phyloP scores from a whole-genome alignment of 2,113 vertebrate genomes.

The Oncorhynchus masou region DNA sequence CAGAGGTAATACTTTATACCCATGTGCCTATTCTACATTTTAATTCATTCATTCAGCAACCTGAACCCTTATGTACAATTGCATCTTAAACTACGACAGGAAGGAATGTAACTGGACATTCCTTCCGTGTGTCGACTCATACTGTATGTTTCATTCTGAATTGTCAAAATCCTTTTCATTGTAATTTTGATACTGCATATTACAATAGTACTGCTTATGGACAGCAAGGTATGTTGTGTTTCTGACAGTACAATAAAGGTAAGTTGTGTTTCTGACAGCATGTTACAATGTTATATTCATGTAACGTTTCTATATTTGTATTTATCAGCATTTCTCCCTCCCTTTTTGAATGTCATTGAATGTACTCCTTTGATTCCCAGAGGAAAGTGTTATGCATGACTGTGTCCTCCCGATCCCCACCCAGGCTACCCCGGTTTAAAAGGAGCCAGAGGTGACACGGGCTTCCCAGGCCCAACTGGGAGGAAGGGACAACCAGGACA shows the following conservation, averaged over 20 bases:
- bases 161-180: neutral
- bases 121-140: neutral
- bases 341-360: neutral
- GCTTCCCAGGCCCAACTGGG: slow-evolving; percentile 76
- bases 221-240: no score
- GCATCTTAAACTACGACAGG: slow-evolving; percentile 32
- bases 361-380: no score
- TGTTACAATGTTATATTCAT: neutral
- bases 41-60: neutral
- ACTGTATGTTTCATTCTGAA: no score
- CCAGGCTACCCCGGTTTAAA: slow-evolving; percentile 84
- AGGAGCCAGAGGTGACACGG: slow-evolving; percentile 79
- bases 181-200: no score
- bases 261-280: neutral
- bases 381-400: no score
- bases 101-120: slow-evolving; percentile 14
- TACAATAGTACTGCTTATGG: no score
- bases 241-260: neutral
- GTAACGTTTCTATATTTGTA: no score
- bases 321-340: no score
- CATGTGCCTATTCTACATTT: neutral
- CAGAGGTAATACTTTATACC: no score
- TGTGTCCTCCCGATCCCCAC: neutral
- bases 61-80: slow-evolving; percentile 50
- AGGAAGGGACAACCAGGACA: slow-evolving; percentile 84